These are phyloP conservation scores for Sinelater perroti DNA, from an alignment of 2,888 invertebrate species.

Conservation along the genomic window DNA sequence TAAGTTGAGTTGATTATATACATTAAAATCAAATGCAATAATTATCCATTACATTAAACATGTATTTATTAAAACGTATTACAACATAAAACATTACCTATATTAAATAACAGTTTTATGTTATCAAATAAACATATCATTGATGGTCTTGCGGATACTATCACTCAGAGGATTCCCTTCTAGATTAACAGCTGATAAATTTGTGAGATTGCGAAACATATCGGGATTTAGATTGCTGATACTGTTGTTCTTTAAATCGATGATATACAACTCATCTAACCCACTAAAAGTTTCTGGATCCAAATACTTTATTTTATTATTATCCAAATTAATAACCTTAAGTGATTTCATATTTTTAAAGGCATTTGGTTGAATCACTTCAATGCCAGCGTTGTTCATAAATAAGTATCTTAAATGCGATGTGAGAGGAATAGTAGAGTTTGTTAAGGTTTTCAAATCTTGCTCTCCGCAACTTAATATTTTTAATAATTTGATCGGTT, in stretches of 20 bases:
- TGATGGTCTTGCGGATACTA: too few relatives aligned
- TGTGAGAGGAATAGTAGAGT: background rate
- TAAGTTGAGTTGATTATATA: too few relatives aligned
- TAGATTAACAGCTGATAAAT: background rate
- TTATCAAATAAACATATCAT: too few relatives aligned
- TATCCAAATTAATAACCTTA: background rate
- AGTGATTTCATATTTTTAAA: conserved; percentile 5
- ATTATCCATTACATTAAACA: too few relatives aligned
- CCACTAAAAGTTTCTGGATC: background rate
- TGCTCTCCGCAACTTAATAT: background rate
- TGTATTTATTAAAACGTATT: too few relatives aligned
- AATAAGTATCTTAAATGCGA: conserved; percentile 4
- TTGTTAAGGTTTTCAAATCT: conserved; percentile 1
- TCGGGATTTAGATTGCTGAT: conserved; percentile 5
- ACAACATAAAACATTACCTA: too few relatives aligned
- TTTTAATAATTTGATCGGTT: background rate
- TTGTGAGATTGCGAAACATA: background rate
- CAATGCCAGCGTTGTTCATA: conserved; percentile 7
- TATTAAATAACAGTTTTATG: too few relatives aligned
- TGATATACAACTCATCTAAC: background rate
- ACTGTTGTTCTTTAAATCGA: conserved; percentile 16
- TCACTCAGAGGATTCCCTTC: too few relatives aligned
- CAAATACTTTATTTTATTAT: conserved; percentile 3
- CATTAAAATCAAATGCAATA: too few relatives aligned
- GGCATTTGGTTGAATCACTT: conserved; percentile 9